These are phyloP conservation scores for Ardeotis arabs DNA, from an alignment of 2,113 vertebrate genomes.

Conservation along the genomic window DNA sequence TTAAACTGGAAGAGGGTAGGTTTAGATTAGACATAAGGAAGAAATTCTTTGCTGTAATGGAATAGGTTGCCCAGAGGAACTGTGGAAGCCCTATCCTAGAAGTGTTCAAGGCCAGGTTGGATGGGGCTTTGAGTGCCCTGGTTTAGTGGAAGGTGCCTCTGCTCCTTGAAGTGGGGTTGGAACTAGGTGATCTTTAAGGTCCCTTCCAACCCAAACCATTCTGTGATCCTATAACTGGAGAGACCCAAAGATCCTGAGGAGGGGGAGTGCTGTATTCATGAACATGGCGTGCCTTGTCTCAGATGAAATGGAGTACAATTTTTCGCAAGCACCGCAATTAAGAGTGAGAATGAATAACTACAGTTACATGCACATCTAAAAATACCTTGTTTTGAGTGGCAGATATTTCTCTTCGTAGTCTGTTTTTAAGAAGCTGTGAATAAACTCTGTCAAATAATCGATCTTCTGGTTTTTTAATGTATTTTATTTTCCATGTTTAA, in stretches of 20 bases:
- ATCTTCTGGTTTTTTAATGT: neutral
- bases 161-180: neutral
- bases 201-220: neutral
- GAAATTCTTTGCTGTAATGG: neutral
- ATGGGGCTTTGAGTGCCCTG: neutral
- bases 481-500: neutral
- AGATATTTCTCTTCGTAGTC: neutral
- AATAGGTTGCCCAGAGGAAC: neutral
- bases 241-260: neutral
- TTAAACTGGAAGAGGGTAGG: neutral
- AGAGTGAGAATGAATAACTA: neutral
- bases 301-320: neutral
- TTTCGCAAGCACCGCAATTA: neutral
- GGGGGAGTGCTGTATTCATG: neutral
- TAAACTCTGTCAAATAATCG: neutral
- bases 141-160: neutral
- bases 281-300: accelerated
- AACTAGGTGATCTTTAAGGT: neutral
- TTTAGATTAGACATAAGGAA: neutral
- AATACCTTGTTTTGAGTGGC: neutral
- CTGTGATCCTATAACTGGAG: neutral
- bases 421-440: neutral
- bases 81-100: neutral
- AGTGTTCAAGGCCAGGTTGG: neutral
- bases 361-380: neutral